Conservation (phyloP, 2,113 vertebrate species). For the Onychorhynchus coronatus region DNA sequence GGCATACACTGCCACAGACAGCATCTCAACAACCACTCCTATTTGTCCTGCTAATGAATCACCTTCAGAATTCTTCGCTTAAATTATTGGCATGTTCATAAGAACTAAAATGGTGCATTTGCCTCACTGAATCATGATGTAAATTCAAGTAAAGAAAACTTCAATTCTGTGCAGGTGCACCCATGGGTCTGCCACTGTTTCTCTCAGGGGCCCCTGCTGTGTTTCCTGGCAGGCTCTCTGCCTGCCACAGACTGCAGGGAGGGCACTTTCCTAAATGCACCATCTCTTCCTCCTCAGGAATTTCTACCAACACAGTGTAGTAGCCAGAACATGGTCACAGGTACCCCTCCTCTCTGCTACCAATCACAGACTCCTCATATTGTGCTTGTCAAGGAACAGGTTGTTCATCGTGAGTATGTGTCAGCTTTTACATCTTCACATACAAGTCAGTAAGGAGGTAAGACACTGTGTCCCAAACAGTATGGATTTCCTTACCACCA, state of each 20-base stretch:
- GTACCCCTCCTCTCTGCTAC: background rate
- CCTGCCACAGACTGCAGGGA: background rate
- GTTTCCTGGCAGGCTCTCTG: background rate
- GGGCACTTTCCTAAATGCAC: background rate
- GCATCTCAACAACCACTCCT: background rate
- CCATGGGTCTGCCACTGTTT: background rate
- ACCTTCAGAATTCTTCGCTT: background rate
- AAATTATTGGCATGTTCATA: background rate
- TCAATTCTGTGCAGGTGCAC: background rate
- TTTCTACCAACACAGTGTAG: background rate
- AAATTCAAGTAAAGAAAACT: background rate
- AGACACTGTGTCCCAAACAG: background rate
- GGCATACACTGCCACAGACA: background rate
- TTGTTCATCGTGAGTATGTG: fast-evolving
- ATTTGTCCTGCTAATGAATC: background rate
- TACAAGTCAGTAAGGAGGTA: background rate
- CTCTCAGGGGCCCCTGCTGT: fast-evolving
- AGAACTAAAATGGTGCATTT: background rate
- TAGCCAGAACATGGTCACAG: background rate
- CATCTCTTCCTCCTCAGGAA: background rate
- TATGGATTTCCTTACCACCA: background rate
- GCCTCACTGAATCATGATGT: background rate
- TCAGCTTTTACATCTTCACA: background rate
- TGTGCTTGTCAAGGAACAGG: background rate
- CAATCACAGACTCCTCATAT: background rate